Evolutionary conservation across 2,888 invertebrate species (phyloP), one percentile per base, ranked within the genome.

Genomic region (Ametastegia equiseti): DNA sequence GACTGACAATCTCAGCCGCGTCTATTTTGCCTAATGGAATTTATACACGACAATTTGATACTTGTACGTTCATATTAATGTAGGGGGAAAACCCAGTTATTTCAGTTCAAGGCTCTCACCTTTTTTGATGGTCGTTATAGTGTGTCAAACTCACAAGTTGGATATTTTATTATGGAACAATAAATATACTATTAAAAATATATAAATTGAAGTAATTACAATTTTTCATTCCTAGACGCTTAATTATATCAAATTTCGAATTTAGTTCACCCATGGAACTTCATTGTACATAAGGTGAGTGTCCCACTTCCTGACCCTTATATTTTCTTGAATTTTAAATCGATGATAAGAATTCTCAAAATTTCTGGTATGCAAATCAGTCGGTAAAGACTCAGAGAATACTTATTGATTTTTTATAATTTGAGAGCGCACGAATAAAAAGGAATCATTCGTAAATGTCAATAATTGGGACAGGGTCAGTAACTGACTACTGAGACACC

Each of bases 1-100:
- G 19, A 39, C 36, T n/a, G n/a, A 39, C 65, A 39, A 67, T 67
- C 11, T 67, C 39, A 39, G 39, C 9, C 19, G 39, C 65, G 27
- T 60, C 60, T 60, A 30, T 13, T 60, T 60, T 30, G 30, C 60
- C 5, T 30, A 60, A 13, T 60, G 30, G 13, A 60, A 60, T 60
- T 60, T 60, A 60, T 30, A 60, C 15, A 60, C 60, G 60, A 60
- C 60, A 30, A 60, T 60, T 30, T 30, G 15, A 60, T 27, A 60
- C 23, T 60, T 60, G 15, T 60, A 15, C 30, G 60, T 30, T 30
- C 27, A 60, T 60, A 60, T 67, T 39, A 67, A 67, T 67, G 65
- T 67, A 67, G 65, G 65, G 65, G 36, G 39, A 67, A 67, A 67
- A 39, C n/a, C 65, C 39, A 67, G 36, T 67, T 67, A 67, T 67